phyloP scores from a whole-genome alignment of 2,797 vertebrate genomes.

The Buphagus erythrorhynchus region DNA sequence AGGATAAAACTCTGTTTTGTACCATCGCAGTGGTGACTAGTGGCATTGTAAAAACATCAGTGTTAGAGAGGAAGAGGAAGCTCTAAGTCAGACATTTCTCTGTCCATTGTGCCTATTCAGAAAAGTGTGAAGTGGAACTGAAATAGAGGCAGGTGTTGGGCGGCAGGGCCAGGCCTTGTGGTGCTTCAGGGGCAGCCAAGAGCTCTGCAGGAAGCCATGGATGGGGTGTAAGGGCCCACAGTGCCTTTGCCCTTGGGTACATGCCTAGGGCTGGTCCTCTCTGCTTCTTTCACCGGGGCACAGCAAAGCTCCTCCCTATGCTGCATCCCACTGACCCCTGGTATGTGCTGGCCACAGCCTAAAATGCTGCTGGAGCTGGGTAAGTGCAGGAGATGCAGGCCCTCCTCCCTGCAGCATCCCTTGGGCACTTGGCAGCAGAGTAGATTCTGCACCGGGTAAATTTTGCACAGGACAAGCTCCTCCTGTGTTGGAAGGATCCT shows the following conservation, averaged over 20 bases:
- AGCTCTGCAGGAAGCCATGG: not conserved
- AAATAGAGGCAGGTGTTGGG: not conserved
- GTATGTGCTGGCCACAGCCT: not conserved
- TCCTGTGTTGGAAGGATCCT: not conserved
- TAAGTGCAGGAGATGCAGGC: not conserved
- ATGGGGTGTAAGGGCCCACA: not conserved
- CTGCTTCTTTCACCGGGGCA: not conserved
- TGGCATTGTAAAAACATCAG: not conserved
- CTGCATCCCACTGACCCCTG: rapidly evolving
- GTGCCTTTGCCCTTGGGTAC: not conserved
- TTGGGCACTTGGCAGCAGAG: rapidly evolving
- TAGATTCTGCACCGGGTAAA: not conserved
- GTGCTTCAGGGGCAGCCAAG: rapidly evolving
- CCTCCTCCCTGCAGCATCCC: not conserved
- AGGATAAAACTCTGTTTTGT: not conserved
- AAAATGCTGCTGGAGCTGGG: not conserved
- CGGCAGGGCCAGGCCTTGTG: not conserved
- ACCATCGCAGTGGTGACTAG: not conserved
- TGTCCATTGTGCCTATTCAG: not conserved
- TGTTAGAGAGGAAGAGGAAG: not conserved
- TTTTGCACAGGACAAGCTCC: not conserved
- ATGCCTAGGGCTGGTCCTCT: rapidly evolving
- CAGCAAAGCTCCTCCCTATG: rapidly evolving
- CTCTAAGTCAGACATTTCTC: not conserved
- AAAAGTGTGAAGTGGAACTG: not conserved